Conservation (phyloP, 2,888 invertebrate species). For the Ennomos quercinarius region DNA sequence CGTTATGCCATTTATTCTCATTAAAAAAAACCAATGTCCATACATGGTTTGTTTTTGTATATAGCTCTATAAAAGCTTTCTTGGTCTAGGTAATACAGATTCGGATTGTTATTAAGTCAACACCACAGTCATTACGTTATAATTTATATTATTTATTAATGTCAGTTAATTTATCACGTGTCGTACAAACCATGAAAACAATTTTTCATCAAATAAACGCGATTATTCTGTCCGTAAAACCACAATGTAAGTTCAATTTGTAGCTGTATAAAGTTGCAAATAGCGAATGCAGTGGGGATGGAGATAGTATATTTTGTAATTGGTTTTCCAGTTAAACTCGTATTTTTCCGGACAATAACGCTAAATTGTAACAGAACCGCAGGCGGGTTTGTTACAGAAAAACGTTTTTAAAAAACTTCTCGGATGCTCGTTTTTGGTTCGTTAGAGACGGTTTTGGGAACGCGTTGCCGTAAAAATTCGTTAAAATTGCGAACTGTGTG, state of each 20-base stretch:
- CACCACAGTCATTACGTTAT: too few species aligned
- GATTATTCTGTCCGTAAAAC: background rate
- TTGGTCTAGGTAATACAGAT: too few species aligned
- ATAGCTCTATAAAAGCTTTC: too few species aligned
- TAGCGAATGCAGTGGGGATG: too few species aligned
- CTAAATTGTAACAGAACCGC: slow-evolving; percentile 26
- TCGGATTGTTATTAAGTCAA: too few species aligned
- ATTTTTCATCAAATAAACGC: background rate
- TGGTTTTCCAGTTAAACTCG: slow-evolving; percentile 22
- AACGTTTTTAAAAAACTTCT: slow-evolving; percentile 22
- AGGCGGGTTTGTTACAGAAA: slow-evolving; percentile 24
- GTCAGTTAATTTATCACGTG: too few species aligned
- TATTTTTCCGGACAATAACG: slow-evolving; percentile 25
- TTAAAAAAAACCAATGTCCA: too few species aligned
- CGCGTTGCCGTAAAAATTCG: slow-evolving; percentile 3
- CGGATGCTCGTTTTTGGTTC: slow-evolving; percentile 21
- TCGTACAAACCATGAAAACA: too few species aligned
- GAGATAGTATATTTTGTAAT: slow-evolving; percentile 10
- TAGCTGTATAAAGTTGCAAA: slow-evolving; percentile 8
- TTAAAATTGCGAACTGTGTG: background rate
- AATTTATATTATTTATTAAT: too few species aligned
- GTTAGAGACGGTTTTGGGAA: slow-evolving; percentile 21
- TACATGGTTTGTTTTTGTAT: background rate
- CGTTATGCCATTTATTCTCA: too few species aligned
- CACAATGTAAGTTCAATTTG: background rate